Conservation (phyloP, 2,113 vertebrate genomes). For the Glareola pratincola region DNA sequence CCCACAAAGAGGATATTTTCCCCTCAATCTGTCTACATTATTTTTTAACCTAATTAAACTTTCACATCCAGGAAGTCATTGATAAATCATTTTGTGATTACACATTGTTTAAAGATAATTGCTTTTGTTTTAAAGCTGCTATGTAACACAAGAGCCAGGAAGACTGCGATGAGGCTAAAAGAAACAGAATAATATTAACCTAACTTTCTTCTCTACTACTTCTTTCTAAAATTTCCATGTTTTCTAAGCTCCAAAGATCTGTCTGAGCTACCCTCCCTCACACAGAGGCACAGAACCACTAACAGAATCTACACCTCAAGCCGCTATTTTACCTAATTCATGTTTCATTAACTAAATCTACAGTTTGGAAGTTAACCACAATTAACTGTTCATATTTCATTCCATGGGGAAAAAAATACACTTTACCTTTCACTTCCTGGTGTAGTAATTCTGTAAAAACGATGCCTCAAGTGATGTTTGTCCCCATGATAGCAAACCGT, state of each 20-base stretch:
- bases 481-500: constrained; percentile 98
- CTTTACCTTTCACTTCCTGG: constrained; percentile 95
- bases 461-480: constrained; percentile 97
- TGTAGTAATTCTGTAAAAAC: constrained; percentile 98
- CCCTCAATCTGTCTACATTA: neutral
- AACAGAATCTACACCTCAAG: neutral
- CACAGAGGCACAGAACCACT: neutral
- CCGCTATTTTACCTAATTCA: neutral
- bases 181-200: neutral
- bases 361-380: neutral
- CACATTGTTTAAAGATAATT: neutral
- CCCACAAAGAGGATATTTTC: neutral
- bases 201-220: neutral
- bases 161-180: neutral
- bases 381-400: neutral
- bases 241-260: neutral
- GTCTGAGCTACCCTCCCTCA: neutral
- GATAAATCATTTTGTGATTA: neutral
- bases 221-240: neutral
- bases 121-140: neutral
- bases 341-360: neutral
- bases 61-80: neutral
- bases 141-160: neutral
- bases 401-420: neutral
- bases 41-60: neutral